Evolutionary conservation across 37 sponge, comb jelly and placozoan genomes (phyloP).

Genomic region (Eunapius fragilis): DNA sequence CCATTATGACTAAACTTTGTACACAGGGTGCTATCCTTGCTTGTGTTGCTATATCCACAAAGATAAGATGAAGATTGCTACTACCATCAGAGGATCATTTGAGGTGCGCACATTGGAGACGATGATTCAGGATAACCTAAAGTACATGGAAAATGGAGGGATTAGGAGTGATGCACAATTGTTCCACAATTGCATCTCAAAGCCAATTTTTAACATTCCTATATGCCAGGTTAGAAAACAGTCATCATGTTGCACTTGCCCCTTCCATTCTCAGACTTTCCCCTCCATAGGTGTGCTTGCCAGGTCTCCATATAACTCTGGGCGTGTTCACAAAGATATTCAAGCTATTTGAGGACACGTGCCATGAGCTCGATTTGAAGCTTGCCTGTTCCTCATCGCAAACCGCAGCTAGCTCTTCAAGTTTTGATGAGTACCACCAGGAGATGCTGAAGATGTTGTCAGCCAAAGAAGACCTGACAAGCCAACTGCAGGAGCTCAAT

Average conservation of each 20-base stretch:
- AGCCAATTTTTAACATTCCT: constrained; percentile 1
- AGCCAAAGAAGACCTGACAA: too few species aligned
- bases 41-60: neutral
- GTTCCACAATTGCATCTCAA: constrained; percentile 1
- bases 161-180: neutral
- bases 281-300: constrained; percentile 1
- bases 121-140: neutral
- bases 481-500: too few species aligned
- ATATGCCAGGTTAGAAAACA: constrained; percentile 1
- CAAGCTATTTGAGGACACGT: neutral
- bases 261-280: neutral
- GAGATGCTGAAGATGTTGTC: too few species aligned
- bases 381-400: too few species aligned
- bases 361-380: neutral
- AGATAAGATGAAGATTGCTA: neutral
- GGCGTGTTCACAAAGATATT: neutral
- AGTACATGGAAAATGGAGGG: neutral
- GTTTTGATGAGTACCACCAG: neutral
- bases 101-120: neutral
- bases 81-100: too few species aligned
- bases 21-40: neutral
- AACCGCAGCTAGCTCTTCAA: neutral
- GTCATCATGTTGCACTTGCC: neutral
- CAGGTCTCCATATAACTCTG: constrained; percentile 1
- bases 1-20: neutral